Evolutionary conservation across 1,140 invertebrate genomes (phyloP).

Genomic region (Cotesia glomerata): DNA sequence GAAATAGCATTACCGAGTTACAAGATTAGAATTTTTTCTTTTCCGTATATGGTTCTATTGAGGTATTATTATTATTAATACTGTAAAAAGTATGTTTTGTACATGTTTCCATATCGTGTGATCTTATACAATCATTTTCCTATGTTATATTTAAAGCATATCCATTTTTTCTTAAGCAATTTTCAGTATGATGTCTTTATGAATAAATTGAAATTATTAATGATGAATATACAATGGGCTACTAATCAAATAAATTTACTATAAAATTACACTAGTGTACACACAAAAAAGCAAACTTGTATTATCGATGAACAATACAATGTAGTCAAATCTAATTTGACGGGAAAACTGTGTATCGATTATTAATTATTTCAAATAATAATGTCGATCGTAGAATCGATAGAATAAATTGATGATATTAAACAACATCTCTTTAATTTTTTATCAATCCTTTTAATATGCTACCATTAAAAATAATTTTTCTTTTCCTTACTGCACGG

Average conservation of each 20-base stretch:
- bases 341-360: no score
- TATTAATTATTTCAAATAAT: constrained; percentile 49
- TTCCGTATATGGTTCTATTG: no score
- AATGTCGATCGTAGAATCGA: constrained; percentile 53
- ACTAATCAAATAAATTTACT: constrained; percentile 51
- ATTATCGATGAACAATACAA: constrained; percentile 10
- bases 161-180: not conserved
- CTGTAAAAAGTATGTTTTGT: constrained; percentile 36
- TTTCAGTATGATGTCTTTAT: not conserved
- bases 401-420: constrained; percentile 55
- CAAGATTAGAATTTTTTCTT: no score
- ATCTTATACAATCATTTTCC: constrained; percentile 27
- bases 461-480: no score
- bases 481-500: no score
- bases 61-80: no score
- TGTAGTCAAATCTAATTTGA: not conserved
- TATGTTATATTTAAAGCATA: not conserved
- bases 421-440: not conserved
- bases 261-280: constrained; percentile 29
- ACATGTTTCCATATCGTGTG: constrained; percentile 43
- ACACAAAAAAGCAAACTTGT: constrained; percentile 11
- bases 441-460: not conserved
- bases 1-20: no score
- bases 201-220: not conserved
- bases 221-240: constrained; percentile 25